Evolutionary conservation across 2,797 vertebrate species (phyloP).

Genomic region (Emys orbicularis): DNA sequence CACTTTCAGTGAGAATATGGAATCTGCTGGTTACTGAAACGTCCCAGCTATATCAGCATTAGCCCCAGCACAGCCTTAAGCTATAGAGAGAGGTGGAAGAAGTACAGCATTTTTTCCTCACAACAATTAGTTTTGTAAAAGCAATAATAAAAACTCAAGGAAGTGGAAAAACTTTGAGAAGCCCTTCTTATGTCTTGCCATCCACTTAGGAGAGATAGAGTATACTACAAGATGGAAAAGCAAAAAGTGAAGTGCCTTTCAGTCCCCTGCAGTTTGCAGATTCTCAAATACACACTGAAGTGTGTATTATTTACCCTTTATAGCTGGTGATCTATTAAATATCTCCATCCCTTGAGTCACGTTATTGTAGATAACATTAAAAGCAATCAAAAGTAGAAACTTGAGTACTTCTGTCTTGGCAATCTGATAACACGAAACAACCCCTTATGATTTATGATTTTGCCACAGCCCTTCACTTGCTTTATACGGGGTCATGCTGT

Average conservation of each 20-base stretch:
- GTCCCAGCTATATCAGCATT: neutral
- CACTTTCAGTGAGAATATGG: neutral
- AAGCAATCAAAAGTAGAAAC: neutral
- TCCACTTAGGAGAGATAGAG: neutral
- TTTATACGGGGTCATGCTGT: neutral
- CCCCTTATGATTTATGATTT: neutral
- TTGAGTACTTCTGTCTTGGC: neutral
- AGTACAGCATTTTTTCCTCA: neutral
- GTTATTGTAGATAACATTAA: neutral
- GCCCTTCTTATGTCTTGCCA: neutral
- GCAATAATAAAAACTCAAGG: neutral
- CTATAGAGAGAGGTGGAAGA: neutral
- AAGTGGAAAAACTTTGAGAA: neutral
- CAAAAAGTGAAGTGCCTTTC: neutral
- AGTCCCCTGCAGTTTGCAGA: neutral
- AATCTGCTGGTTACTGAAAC: neutral
- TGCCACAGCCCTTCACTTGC: neutral
- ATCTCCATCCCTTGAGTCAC: neutral
- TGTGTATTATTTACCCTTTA: neutral
- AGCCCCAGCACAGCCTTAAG: neutral
- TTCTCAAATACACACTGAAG: fast-evolving
- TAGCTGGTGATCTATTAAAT: neutral
- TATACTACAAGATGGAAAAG: neutral
- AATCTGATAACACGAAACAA: neutral
- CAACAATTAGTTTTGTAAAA: neutral